Conservation (phyloP, 2,113 vertebrate species). For the Beaufortia kweichowensis region DNA sequence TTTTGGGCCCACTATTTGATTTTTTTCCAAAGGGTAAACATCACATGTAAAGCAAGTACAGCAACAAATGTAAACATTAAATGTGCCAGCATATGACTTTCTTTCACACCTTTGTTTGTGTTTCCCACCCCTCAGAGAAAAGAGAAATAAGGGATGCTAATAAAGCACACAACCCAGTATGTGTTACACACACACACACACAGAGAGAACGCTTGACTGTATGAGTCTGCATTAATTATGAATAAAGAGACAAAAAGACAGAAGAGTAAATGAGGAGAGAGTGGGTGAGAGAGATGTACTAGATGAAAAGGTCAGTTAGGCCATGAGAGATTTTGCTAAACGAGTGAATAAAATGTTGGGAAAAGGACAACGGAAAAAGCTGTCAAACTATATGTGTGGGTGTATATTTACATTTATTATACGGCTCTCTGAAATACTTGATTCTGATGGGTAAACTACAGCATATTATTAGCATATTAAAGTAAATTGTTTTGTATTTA, state of each 20-base stretch:
- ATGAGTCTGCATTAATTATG: constrained; percentile 43
- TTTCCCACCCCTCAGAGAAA: not conserved
- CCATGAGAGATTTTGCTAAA: not conserved
- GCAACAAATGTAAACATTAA: too few species aligned
- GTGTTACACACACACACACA: constrained; percentile 26
- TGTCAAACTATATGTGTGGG: not conserved
- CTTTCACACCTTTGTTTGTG: not conserved
- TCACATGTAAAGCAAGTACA: not conserved
- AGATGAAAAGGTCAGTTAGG: constrained; percentile 25
- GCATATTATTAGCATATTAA: too few species aligned
- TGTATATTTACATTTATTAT: not conserved
- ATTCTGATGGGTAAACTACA: not conserved
- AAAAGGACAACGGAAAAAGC: not conserved
- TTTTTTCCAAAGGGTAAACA: too few species aligned
- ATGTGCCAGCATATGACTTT: not conserved
- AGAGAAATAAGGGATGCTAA: constrained; percentile 1
- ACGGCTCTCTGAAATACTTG: not conserved
- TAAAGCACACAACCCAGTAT: constrained; percentile 17
- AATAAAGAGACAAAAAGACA: constrained; percentile 1
- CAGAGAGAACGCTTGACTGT: constrained; percentile 14
- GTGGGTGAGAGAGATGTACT: not conserved
- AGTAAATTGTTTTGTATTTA: too few species aligned
- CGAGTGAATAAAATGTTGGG: not conserved
- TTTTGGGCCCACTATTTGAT: too few species aligned
- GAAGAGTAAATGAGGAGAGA: constrained; percentile 4